These are phyloP conservation scores for Bos indicus DNA, from an alignment of 2,113 vertebrate species.

Conservation along the genomic window DNA sequence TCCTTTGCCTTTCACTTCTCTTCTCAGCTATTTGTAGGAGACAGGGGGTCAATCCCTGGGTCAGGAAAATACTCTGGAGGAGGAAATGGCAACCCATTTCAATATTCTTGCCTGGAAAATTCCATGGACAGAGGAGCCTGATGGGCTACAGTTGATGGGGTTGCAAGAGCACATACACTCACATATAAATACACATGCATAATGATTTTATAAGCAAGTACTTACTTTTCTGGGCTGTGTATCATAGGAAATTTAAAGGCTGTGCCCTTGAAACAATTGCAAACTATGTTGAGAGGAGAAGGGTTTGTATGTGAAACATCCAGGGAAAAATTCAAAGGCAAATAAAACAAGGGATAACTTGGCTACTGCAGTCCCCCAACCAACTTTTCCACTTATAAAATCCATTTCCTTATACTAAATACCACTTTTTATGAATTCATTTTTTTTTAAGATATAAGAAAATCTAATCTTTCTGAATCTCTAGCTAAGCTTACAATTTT, in stretches of 20 bases:
- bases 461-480: constrained; percentile 23
- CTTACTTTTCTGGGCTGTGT: neutral
- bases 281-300: neutral
- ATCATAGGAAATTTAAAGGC: constrained; percentile 15
- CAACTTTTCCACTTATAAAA: constrained; percentile 29
- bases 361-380: neutral
- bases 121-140: neutral
- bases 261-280: constrained; percentile 16
- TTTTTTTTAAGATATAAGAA: neutral
- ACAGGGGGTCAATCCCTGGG: neutral
- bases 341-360: constrained; percentile 8
- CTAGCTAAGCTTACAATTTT: constrained; percentile 3
- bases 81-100: neutral
- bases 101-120: neutral
- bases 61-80: neutral
- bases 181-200: neutral
- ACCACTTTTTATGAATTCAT: neutral
- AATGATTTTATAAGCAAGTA: neutral
- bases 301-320: neutral
- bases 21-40: neutral
- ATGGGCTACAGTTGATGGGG: neutral
- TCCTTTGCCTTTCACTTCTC: neutral
- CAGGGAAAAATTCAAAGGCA: constrained; percentile 3
- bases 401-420: neutral
- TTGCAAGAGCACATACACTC: neutral